These are phyloP conservation scores for Nomada goodeniana DNA, from an alignment of 2,888 invertebrate genomes.

Conservation along the genomic window DNA sequence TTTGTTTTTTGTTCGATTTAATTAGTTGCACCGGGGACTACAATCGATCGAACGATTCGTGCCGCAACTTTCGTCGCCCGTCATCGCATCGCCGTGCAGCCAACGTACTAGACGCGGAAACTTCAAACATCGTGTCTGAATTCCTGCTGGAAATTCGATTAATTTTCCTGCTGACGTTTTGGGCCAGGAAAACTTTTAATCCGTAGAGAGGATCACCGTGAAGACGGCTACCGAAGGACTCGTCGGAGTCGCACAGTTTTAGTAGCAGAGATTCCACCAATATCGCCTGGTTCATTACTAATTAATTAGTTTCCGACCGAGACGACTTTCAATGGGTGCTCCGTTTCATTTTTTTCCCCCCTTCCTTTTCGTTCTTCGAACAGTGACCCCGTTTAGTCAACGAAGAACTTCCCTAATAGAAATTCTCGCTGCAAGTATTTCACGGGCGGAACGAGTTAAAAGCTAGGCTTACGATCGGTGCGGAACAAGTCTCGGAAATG, in stretches of 20 bases:
- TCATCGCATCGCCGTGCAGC: not conserved
- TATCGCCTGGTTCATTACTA: slow-evolving; percentile 56
- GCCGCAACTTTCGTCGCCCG: not conserved
- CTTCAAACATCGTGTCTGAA: not conserved
- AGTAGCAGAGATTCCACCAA: slow-evolving; percentile 51
- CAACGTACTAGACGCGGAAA: not conserved
- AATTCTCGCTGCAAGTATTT: slow-evolving; percentile 53
- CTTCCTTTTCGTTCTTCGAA: not conserved
- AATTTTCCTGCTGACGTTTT: slow-evolving; percentile 37
- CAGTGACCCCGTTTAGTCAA: slow-evolving; percentile 6
- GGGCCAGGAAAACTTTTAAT: slow-evolving; percentile 51
- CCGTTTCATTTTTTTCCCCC: not conserved
- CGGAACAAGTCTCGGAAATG: not conserved
- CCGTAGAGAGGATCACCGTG: slow-evolving; percentile 11
- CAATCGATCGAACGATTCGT: not conserved
- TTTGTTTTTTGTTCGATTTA: too few species aligned
- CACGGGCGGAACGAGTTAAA: slow-evolving; percentile 19
- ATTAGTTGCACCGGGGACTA: slow-evolving; percentile 22
- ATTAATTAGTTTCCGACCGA: slow-evolving; percentile 63
- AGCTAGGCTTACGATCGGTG: slow-evolving; percentile 29
- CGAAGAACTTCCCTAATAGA: slow-evolving; percentile 40
- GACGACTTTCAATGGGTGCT: slow-evolving; percentile 35
- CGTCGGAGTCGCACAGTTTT: slow-evolving; percentile 37
- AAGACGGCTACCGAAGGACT: slow-evolving; percentile 39
- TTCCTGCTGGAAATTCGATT: slow-evolving; percentile 18